phyloP scores from a whole-genome alignment of 2,113 vertebrate genomes.

The Solea senegalensis region DNA sequence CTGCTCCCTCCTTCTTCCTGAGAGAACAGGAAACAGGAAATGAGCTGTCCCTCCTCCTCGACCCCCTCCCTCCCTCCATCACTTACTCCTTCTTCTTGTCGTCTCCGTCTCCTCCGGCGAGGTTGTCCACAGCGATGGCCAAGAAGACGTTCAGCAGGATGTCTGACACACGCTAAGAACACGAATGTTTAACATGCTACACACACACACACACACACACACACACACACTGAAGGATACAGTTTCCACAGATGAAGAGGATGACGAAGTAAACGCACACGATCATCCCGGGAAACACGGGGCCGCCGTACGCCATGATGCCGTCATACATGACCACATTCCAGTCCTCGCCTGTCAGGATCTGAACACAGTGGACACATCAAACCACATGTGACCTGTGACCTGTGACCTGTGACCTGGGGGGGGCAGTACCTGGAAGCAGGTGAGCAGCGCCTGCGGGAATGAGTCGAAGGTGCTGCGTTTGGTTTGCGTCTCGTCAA shows the following conservation, averaged over 20 bases:
- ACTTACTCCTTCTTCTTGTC: constrained; percentile 78
- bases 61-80: background rate
- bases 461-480: constrained; percentile 95
- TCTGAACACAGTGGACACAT: constrained; percentile 73
- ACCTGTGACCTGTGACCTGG: background rate
- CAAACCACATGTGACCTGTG: background rate
- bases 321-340: constrained; percentile 96
- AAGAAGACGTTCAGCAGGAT: constrained; percentile 84
- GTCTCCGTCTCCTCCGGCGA: constrained; percentile 76
- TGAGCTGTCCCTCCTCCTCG: background rate
- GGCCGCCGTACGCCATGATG: constrained; percentile 94
- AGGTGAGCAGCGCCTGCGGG: constrained; percentile 92
- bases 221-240: constrained; percentile 80
- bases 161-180: constrained; percentile 55
- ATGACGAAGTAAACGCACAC: constrained; percentile 94
- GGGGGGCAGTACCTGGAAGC: constrained; percentile 85
- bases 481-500: constrained; percentile 95
- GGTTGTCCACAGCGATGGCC: constrained; percentile 84
- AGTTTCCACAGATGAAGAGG: constrained; percentile 96
- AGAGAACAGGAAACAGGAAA: background rate
- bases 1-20: constrained; percentile 61
- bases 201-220: no score
- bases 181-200: no score
- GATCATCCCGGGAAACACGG: constrained; percentile 92
- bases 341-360: constrained; percentile 95